phyloP scores from a whole-genome alignment of 2,113 vertebrate species.

The Pimephales promelas region DNA sequence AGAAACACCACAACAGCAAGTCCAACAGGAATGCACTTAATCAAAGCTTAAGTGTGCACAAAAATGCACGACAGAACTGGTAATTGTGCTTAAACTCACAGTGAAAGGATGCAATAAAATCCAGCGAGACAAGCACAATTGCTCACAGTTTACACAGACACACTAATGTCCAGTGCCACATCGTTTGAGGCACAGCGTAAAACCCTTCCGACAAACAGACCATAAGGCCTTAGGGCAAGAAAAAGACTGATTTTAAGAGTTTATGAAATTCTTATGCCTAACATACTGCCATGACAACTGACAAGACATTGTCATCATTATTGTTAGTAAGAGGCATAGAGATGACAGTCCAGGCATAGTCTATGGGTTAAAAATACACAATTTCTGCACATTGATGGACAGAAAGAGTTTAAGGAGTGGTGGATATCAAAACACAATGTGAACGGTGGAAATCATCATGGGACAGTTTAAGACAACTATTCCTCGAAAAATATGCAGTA shows the following conservation, averaged over 20 bases:
- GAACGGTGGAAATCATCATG: not conserved
- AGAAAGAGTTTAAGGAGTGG: constrained; percentile 33
- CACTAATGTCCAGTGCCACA: constrained; percentile 17
- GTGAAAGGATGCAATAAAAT: not conserved
- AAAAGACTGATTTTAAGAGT: constrained; percentile 18
- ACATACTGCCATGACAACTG: constrained; percentile 17
- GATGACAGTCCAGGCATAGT: constrained; percentile 27
- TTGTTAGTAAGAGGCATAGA: constrained; percentile 21
- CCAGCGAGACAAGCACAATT: constrained; percentile 4
- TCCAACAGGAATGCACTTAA: not conserved
- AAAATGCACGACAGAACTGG: not conserved
- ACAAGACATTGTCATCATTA: constrained; percentile 28
- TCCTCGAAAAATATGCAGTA: not conserved
- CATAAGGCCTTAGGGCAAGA: constrained; percentile 8
- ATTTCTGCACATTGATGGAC: constrained; percentile 27
- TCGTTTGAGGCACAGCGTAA: constrained; percentile 4
- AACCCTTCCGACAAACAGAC: constrained; percentile 21
- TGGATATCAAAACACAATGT: constrained; percentile 30
- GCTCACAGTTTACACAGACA: constrained; percentile 9
- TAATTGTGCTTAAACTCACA: not conserved
- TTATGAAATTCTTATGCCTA: constrained; percentile 41
- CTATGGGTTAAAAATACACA: constrained; percentile 48
- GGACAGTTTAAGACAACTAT: constrained; percentile 27
- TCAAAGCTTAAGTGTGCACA: not conserved
- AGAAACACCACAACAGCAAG: not conserved